Conservation (phyloP, 2,888 invertebrate genomes). For the Galeopsomyia nigrocyanea region DNA sequence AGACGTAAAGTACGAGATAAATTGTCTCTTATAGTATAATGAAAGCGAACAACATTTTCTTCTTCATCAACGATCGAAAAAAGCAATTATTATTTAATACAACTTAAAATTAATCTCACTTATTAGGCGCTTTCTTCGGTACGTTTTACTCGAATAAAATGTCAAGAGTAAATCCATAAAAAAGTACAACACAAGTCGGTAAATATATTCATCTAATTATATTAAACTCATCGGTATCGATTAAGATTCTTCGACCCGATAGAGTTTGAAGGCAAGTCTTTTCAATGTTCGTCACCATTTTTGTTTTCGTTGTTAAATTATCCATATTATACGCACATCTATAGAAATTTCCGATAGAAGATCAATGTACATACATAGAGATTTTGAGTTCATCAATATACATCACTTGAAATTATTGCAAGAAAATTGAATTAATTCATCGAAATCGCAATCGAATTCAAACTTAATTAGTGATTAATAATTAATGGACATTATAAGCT, state of each 20-base stretch:
- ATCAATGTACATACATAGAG: conserved; percentile 35
- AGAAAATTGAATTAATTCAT: too few relatives aligned
- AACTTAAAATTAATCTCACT: too few relatives aligned
- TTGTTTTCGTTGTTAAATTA: conserved; percentile 36
- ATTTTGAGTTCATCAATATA: not conserved
- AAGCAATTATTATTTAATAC: too few relatives aligned
- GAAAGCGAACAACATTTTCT: not conserved
- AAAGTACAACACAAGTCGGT: not conserved
- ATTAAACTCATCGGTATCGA: conserved; percentile 2
- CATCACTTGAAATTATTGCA: too few relatives aligned
- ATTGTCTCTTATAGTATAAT: conserved; percentile 6
- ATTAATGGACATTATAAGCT: too few relatives aligned
- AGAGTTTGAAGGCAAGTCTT: conserved; percentile 46
- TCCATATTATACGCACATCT: conserved; percentile 34
- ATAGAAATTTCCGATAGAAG: conserved; percentile 28
- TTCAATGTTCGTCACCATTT: conserved; percentile 38
- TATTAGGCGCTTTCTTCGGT: too few relatives aligned
- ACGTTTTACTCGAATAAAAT: not conserved
- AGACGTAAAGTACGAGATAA: not conserved
- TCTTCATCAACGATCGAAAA: too few relatives aligned
- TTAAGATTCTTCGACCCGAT: conserved; percentile 21
- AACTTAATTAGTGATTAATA: too few relatives aligned
- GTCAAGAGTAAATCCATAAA: conserved; percentile 5
- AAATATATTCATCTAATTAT: not conserved
- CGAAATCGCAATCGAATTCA: too few relatives aligned